Evolutionary conservation across 2,888 invertebrate genomes (phyloP).

Genomic region (Resseliella maxima): DNA sequence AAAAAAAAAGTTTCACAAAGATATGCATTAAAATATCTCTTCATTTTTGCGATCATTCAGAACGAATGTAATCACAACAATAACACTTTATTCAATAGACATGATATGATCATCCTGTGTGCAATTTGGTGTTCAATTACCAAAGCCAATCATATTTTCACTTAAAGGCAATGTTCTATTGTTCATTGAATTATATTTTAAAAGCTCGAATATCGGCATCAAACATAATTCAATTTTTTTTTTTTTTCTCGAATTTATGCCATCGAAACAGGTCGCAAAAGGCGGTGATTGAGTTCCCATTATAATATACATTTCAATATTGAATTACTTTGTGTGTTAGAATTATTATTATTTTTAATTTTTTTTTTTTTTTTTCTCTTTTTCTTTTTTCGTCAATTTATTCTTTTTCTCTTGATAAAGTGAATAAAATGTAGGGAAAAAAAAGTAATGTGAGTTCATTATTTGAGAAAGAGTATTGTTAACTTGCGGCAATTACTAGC

Average conservation of each 20-base stretch:
- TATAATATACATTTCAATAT: not conserved
- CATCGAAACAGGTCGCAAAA: slow-evolving; percentile 27
- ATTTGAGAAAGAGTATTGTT: not conserved
- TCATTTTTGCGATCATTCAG: not conserved
- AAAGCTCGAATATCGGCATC: not conserved
- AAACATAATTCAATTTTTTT: not conserved
- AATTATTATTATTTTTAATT: not conserved
- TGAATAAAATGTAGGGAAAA: no score
- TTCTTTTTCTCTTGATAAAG: not conserved
- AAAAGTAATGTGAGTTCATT: no score
- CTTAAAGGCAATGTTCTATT: not conserved
- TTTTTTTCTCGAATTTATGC: not conserved
- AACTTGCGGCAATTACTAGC: not conserved
- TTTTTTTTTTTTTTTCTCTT: no score
- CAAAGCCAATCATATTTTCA: slow-evolving; percentile 38
- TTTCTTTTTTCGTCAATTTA: no score
- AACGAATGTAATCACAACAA: slow-evolving; percentile 27
- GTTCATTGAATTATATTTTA: not conserved
- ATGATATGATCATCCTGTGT: slow-evolving; percentile 35
- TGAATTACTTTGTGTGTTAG: not conserved
- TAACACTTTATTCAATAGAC: slow-evolving; percentile 1
- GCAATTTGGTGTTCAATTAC: slow-evolving; percentile 20
- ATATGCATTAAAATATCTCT: slow-evolving; percentile 24
- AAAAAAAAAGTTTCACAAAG: no score
- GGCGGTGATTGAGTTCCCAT: not conserved